Evolutionary conservation across 2,888 invertebrate genomes (phyloP).

Genomic region (Trichogramma evanescens): DNA sequence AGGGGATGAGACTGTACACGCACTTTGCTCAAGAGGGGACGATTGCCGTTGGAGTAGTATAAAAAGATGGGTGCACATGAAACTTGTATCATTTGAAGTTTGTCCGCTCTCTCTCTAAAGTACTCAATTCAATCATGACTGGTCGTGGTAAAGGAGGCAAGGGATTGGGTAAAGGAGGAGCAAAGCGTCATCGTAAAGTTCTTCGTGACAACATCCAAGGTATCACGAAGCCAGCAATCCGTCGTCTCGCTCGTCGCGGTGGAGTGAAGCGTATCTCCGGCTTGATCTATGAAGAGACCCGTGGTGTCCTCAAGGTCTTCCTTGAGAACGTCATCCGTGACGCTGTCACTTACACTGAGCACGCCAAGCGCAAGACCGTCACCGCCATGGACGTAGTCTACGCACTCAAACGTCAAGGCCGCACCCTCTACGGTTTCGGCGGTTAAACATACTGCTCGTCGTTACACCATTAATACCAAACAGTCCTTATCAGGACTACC

Average conservation of each 20-base stretch:
- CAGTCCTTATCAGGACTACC: not conserved
- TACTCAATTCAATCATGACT: not conserved
- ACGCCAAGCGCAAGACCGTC: conserved; percentile 7
- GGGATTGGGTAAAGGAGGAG: conserved; percentile 1
- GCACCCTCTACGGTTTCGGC: not conserved
- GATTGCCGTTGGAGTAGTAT: not conserved
- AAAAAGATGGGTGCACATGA: no score
- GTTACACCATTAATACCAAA: not conserved
- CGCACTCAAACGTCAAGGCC: not conserved
- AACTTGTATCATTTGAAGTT: no score
- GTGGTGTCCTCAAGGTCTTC: no score
- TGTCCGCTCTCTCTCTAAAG: no score
- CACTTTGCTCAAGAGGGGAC: not conserved
- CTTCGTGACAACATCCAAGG: not conserved
- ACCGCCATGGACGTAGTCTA: conserved; percentile 13
- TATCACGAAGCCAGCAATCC: not conserved
- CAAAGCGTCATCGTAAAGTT: not conserved
- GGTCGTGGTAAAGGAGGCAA: conserved; percentile 2
- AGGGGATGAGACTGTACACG: not conserved
- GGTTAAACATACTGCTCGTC: not conserved
- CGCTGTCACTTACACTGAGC: no score
- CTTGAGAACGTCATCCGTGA: no score
- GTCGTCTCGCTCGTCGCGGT: not conserved
- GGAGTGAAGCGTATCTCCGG: not conserved
- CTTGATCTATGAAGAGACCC: no score